phyloP scores from a whole-genome alignment of 2,797 vertebrate species.

The Phoxinus dragarum region DNA sequence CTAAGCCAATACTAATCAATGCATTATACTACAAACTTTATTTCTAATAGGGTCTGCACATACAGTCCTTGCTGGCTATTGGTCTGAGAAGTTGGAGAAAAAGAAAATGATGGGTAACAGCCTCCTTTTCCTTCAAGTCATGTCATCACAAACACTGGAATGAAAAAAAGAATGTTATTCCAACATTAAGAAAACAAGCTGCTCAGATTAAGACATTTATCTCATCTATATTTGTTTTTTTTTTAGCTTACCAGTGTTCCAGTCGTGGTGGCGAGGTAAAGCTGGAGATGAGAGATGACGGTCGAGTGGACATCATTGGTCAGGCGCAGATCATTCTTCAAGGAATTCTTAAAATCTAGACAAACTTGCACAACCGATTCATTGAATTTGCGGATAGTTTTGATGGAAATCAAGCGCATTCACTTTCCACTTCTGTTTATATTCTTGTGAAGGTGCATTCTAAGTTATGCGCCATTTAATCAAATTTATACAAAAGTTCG shows the following conservation, averaged over 20 bases:
- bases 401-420: background rate
- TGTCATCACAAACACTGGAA: background rate
- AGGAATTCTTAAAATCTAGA: slow-evolving; percentile 67
- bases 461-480: background rate
- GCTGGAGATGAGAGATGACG: slow-evolving; percentile 78
- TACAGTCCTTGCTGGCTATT: slow-evolving; percentile 88
- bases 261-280: slow-evolving; percentile 79
- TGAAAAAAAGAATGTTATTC: too few relatives aligned
- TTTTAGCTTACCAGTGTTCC: background rate
- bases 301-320: slow-evolving; percentile 84
- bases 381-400: background rate
- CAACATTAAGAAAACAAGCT: background rate
- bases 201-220: background rate
- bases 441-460: background rate
- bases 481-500: background rate
- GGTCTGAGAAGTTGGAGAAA: slow-evolving; percentile 84
- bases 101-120: background rate
- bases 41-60: slow-evolving; percentile 85
- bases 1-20: background rate
- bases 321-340: slow-evolving; percentile 75
- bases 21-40: background rate
- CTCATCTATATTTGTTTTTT: background rate
- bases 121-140: background rate
- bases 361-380: background rate
- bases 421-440: background rate